Conservation (phyloP, 2,888 invertebrate species). For the Agonopterix heracliana region DNA sequence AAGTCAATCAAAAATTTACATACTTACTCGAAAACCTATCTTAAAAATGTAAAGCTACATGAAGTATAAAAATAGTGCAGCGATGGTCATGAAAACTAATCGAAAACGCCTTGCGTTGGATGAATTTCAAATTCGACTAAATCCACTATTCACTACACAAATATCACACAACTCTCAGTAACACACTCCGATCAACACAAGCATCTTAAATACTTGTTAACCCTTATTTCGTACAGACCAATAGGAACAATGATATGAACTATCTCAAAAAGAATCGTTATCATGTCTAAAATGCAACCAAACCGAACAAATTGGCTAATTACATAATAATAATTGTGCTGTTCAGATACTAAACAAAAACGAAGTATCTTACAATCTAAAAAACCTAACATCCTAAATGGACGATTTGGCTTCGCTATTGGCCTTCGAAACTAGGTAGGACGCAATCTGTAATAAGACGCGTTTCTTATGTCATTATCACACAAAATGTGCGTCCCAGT, state of each 20-base stretch:
- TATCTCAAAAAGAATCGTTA: conserved; percentile 5
- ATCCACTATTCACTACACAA: conserved; percentile 49
- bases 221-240: conserved; percentile 39
- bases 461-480: conserved; percentile 16
- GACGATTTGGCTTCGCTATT: conserved; percentile 46
- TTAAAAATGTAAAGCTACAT: conserved; percentile 43
- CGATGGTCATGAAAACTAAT: conserved; percentile 38
- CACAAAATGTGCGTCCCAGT: conserved; percentile 7
- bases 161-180: conserved; percentile 46
- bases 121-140: conserved; percentile 50
- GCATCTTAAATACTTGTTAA: conserved; percentile 7
- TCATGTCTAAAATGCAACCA: conserved; percentile 18
- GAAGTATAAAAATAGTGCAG: conserved; percentile 53
- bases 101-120: conserved; percentile 49
- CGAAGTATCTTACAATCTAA: conserved; percentile 14
- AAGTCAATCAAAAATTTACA: conserved; percentile 39
- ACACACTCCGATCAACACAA: conserved; percentile 15
- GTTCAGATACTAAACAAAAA: conserved; percentile 11
- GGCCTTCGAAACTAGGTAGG: conserved; percentile 41
- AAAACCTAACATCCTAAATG: conserved; percentile 28
- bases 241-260: conserved; percentile 37
- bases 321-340: conserved; percentile 12
- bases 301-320: conserved; percentile 11
- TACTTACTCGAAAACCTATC: conserved; percentile 32
- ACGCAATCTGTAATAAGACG: conserved; percentile 26